A percentile compares a stretch with the other conserved stretches of the same genome.
These are phyloP conservation scores for Aphelocoma coerulescens DNA, from an alignment of 2,113 vertebrate genomes.

Conservation along the genomic window DNA sequence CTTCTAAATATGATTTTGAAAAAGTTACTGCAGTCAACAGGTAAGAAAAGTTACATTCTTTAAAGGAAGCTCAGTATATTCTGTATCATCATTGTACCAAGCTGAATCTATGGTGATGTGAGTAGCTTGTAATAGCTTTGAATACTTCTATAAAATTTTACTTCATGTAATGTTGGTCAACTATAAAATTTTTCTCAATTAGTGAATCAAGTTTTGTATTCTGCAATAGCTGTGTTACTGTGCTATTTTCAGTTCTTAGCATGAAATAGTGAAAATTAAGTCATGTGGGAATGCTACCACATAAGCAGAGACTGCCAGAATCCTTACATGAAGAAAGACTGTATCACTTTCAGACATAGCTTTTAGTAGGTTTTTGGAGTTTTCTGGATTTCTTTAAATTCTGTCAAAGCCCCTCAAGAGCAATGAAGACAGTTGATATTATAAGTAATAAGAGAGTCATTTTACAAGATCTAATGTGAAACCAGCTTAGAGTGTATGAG, in stretches of 20 bases:
- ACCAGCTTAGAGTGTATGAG: not conserved
- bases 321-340: not conserved
- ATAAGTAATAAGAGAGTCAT: not conserved
- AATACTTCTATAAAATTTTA: not conserved
- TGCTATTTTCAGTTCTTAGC: not conserved
- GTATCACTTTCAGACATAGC: not conserved
- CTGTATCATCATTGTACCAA: not conserved
- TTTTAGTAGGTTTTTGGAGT: not conserved
- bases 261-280: not conserved
- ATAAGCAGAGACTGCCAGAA: not conserved
- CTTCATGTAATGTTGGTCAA: not conserved
- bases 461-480: not conserved
- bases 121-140: not conserved
- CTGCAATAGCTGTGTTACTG: not conserved
- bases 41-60: not conserved
- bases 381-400: slow-evolving; percentile 14
- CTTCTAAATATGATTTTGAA: not conserved
- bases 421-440: not conserved
- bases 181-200: not conserved
- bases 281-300: not conserved
- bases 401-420: slow-evolving; percentile 1
- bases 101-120: not conserved
- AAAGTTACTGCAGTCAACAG: not conserved
- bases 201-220: not conserved
- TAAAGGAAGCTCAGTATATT: not conserved